These are phyloP conservation scores for Epirrhoe tristata DNA, from an alignment of 2,888 invertebrate genomes.

Conservation along the genomic window DNA sequence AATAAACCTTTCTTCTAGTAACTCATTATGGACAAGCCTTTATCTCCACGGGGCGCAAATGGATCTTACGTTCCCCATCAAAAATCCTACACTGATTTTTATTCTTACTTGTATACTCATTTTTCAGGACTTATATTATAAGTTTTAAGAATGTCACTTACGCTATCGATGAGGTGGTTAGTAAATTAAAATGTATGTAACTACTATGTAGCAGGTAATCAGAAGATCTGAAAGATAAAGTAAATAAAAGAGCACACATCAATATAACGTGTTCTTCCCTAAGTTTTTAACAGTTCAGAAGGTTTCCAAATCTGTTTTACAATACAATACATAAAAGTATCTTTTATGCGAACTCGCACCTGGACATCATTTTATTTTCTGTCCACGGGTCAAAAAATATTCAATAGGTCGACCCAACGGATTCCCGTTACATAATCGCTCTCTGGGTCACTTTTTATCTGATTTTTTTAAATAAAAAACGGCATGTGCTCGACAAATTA, in stretches of 20 bases:
- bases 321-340: slow-evolving; percentile 57
- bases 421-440: slow-evolving; percentile 74
- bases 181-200: too few relatives aligned
- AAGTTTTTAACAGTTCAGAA: slow-evolving; percentile 3
- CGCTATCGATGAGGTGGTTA: background rate
- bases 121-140: too few relatives aligned
- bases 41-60: slow-evolving; percentile 74
- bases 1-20: background rate
- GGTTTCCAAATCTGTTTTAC: slow-evolving; percentile 34
- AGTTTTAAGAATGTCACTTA: background rate
- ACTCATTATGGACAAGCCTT: slow-evolving; percentile 52
- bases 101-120: slow-evolving; percentile 23
- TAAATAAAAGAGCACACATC: background rate
- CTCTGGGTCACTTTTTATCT: slow-evolving; percentile 78
- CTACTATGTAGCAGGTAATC: too few relatives aligned
- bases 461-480: slow-evolving; percentile 66
- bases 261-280: background rate
- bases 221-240: too few relatives aligned
- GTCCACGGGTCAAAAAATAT: slow-evolving; percentile 80
- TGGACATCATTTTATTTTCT: slow-evolving; percentile 71
- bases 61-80: slow-evolving; percentile 58
- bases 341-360: slow-evolving; percentile 74
- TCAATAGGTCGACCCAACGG: slow-evolving; percentile 74
- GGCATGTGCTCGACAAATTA: slow-evolving; percentile 84
- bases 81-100: slow-evolving; percentile 43